A percentile compares a stretch with the other conserved stretches of the same genome.
Evolutionary conservation across 2,888 invertebrate species (phyloP).

Genomic region (Ophion costatus): DNA sequence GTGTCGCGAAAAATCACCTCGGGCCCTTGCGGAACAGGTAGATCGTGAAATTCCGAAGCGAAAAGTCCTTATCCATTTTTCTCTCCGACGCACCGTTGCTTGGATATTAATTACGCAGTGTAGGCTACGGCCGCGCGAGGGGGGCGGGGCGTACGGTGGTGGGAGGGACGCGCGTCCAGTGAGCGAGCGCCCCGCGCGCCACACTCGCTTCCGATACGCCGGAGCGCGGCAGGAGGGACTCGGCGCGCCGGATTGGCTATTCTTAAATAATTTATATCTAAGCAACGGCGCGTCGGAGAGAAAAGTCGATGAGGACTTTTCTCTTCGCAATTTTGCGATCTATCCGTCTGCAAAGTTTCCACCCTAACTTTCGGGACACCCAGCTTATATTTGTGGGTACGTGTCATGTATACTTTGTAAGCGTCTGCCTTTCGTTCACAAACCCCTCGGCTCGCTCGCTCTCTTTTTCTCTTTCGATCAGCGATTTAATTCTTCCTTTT

Average conservation of each 20-base stretch:
- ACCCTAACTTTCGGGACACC: not conserved
- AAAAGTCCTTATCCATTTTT: not conserved
- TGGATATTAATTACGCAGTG: not conserved
- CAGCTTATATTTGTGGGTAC: not conserved
- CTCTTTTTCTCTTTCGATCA: slow-evolving; percentile 1
- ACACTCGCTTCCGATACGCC: not conserved
- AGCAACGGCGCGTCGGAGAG: not conserved
- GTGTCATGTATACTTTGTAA: not conserved
- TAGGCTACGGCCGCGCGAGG: not conserved
- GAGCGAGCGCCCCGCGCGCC: not conserved
- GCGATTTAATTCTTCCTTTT: slow-evolving; percentile 5
- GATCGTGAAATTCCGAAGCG: not conserved
- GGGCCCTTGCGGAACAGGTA: not conserved
- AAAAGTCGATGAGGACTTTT: not conserved
- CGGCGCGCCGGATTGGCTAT: not conserved
- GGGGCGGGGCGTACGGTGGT: not conserved
- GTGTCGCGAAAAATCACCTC: not conserved
- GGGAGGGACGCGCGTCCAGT: not conserved
- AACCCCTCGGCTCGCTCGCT: slow-evolving; percentile 6
- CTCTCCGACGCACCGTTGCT: not conserved
- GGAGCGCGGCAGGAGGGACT: not conserved
- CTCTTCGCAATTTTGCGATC: not conserved
- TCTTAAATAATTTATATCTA: not conserved
- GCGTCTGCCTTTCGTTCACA: slow-evolving; percentile 1
- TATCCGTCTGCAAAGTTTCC: not conserved